These are phyloP conservation scores for Mus spretus DNA, from an alignment of 2,797 vertebrate species.

Conservation along the genomic window DNA sequence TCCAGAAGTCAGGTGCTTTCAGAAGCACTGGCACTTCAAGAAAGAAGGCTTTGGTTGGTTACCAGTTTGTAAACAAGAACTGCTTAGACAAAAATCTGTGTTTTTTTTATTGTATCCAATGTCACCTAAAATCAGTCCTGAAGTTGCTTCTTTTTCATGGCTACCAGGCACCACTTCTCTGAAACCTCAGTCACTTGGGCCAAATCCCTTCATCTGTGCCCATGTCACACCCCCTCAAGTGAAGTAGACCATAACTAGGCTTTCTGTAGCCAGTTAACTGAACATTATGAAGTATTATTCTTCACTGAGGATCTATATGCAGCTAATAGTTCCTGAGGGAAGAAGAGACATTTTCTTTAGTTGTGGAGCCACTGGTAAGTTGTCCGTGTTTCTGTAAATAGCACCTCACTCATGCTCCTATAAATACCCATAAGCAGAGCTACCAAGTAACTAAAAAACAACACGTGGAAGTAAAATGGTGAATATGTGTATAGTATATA, in stretches of 20 bases:
- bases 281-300: not conserved
- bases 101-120: not conserved
- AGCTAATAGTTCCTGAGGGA: not conserved
- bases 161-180: not conserved
- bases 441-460: not conserved
- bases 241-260: not conserved
- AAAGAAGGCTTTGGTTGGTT: conserved; percentile 1
- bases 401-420: not conserved
- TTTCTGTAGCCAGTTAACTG: not conserved
- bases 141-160: not conserved
- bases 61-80: conserved; percentile 25
- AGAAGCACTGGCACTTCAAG: not conserved
- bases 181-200: not conserved
- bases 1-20: not conserved
- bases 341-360: not conserved
- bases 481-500: not conserved
- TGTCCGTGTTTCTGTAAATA: not conserved
- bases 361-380: not conserved
- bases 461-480: not conserved
- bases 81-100: conserved; percentile 35
- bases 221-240: not conserved
- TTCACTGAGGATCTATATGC: not conserved
- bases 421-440: not conserved
- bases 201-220: not conserved
- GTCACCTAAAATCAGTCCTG: not conserved